Base-by-base conservation (phyloP, 2,113 vertebrate species). In the Cichladusa arquata region DNA sequence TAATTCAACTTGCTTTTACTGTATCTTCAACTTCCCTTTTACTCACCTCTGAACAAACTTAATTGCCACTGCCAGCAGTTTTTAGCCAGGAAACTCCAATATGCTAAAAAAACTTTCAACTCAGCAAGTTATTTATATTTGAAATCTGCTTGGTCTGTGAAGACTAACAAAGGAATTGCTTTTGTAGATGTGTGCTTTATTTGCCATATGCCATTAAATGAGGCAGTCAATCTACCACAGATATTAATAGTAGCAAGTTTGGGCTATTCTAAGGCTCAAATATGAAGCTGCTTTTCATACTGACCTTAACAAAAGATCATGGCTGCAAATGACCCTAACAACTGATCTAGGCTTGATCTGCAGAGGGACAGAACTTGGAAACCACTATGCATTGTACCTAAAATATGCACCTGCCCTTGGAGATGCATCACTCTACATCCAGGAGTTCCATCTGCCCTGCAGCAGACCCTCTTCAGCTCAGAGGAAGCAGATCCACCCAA, bases 91-190 rank as follows among this genome's bases (percentile, higher is more conserved):
- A 90, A 97, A 76, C 77, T 76, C 67, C 77, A 94, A 56, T 25
- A 48, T 1, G 4, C 71, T 79, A 81, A 91, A 90, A 84, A 65
- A 91, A 60, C 91, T 85, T 88, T 71, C 62, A 89, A 89, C 87
- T 95, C 95, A 92, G 88, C 66, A 88, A 93, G 72, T 88, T 93
- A 93, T 82, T 87, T 86, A 73, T 44, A 78, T 92, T 67, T 96
- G 88, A 98, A 97, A 96, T 81, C 65, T 88, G 73, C 94, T 96
- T 94, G 95, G 92, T 76, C 93, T 90, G 78, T 93, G 87, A 97
- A 96, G 88, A 48, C 72, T 51, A 77, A 79, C 40, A 71, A 70
- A 95, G 84, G 92, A 97, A 95, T 47, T 85, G 16, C n/a, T 91
- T 97, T 92, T 73, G 56, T 92, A 92, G 93, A 70, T n/a, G 45